Conservation (phyloP, 2,888 invertebrate genomes). For the Lymantria monacha region DNA sequence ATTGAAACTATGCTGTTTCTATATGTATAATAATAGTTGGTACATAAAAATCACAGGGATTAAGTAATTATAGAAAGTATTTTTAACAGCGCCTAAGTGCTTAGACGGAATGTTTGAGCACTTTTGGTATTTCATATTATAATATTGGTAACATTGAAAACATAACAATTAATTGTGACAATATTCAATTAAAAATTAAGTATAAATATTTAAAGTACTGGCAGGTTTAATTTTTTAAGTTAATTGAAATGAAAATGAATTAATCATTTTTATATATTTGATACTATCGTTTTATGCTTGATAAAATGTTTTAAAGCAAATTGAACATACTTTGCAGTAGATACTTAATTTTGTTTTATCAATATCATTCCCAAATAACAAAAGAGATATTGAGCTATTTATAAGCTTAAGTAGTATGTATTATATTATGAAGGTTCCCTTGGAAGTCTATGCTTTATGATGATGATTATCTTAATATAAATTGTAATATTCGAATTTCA, state of each 20-base stretch:
- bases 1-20: background rate
- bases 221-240: background rate
- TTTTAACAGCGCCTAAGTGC: background rate
- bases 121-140: background rate
- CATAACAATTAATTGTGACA: background rate
- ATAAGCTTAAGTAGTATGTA: no score
- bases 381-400: no score
- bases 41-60: background rate
- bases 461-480: no score
- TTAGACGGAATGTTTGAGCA: background rate
- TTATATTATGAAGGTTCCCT: no score
- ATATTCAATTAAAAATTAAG: constrained; percentile 11
- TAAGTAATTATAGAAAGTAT: background rate
- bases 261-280: background rate
- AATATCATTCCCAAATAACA: no score
- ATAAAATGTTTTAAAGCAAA: no score
- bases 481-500: no score
- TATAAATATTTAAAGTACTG: background rate
- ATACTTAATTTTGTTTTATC: no score
- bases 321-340: background rate
- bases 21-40: background rate
- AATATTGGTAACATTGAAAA: background rate
- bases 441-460: no score
- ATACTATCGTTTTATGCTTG: no score
- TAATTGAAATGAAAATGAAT: background rate